phyloP scores from a whole-genome alignment of 2,113 vertebrate genomes.

The Lophura nycthemera region DNA sequence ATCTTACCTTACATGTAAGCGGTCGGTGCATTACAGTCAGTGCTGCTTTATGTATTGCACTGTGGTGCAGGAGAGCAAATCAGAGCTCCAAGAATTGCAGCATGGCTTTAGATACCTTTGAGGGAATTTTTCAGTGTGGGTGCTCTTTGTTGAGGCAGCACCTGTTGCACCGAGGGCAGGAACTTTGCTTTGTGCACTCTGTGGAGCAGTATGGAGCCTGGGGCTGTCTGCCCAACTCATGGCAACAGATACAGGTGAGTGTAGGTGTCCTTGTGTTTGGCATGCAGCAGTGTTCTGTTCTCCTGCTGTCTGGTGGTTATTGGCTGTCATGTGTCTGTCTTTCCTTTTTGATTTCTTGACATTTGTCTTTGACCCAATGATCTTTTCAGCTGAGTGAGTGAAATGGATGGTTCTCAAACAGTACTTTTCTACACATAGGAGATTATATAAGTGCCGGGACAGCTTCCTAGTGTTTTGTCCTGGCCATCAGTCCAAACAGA shows the following conservation, averaged over 20 bases:
- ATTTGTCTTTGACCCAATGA: background rate
- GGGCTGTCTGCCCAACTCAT: background rate
- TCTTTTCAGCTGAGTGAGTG: background rate
- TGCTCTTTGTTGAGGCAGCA: slow-evolving; percentile 17
- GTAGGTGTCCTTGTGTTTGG: background rate
- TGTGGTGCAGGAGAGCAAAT: background rate
- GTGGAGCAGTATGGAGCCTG: background rate
- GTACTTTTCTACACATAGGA: background rate
- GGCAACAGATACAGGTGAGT: background rate
- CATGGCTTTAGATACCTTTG: background rate
- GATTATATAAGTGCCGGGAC: background rate
- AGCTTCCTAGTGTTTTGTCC: background rate
- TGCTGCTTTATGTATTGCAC: background rate
- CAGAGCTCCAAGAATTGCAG: background rate
- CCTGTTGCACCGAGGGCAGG: background rate
- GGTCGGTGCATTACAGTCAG: background rate
- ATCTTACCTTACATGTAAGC: background rate
- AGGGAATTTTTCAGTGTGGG: background rate
- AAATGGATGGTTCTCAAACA: background rate
- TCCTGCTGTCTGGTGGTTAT: background rate
- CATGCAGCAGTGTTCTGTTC: background rate
- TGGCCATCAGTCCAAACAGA: background rate
- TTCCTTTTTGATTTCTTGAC: background rate
- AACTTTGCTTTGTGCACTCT: background rate
- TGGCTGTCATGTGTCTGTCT: background rate